A percentile compares a stretch with the other conserved stretches of the same genome.
phyloP scores from a whole-genome alignment of 2,113 vertebrate genomes.

The Camelus bactrianus region DNA sequence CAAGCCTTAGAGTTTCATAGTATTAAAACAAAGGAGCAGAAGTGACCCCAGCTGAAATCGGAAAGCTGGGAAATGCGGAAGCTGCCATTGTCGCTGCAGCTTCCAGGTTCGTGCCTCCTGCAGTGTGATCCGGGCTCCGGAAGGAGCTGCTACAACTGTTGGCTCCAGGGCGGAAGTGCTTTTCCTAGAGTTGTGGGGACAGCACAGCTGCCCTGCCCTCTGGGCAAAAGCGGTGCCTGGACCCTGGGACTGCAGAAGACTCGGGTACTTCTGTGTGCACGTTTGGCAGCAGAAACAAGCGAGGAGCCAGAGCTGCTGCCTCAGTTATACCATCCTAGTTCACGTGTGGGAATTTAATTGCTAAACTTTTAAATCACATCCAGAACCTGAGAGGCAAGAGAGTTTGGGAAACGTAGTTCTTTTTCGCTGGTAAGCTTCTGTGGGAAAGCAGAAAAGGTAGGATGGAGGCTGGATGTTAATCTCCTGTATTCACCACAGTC shows the following conservation, averaged over 20 bases:
- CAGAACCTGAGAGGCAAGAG: not conserved
- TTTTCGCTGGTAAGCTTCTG: slow-evolving; percentile 39
- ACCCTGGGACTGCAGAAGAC: not conserved
- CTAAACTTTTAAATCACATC: not conserved
- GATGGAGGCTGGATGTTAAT: not conserved
- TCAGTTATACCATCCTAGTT: not conserved
- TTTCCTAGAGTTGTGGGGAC: not conserved
- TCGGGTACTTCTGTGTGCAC: not conserved
- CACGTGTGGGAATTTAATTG: not conserved
- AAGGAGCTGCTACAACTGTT: not conserved
- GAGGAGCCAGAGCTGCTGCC: not conserved
- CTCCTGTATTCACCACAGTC: not conserved
- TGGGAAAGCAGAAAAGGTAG: not conserved
- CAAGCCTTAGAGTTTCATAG: not conserved
- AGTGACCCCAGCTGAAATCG: not conserved
- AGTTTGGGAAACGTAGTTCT: not conserved
- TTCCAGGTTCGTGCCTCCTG: not conserved
- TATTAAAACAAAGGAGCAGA: not conserved
- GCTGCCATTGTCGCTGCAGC: not conserved
- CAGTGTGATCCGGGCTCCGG: not conserved
- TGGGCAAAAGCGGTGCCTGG: not conserved
- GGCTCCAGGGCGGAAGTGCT: not conserved
- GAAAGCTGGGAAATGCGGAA: not conserved
- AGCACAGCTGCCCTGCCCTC: not conserved
- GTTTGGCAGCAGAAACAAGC: slow-evolving; percentile 33